These are phyloP conservation scores for Oreochromis niloticus DNA, from an alignment of 2,113 vertebrate species.

Conservation along the genomic window DNA sequence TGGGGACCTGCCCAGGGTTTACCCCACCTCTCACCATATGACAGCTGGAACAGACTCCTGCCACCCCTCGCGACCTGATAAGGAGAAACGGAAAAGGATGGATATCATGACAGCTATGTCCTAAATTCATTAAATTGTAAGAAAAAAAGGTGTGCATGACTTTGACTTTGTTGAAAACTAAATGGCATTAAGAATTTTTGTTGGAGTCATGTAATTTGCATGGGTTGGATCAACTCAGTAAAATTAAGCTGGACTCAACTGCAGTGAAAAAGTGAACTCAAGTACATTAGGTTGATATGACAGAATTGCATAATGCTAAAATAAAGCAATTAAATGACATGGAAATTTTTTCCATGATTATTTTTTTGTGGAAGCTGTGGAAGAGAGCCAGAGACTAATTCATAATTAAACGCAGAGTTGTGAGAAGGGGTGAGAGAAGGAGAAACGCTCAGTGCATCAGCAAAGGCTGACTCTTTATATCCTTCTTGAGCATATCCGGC, in stretches of 20 bases:
- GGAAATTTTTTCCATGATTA: background rate
- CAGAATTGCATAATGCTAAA: background rate
- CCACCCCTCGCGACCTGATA: background rate
- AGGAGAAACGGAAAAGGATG: background rate
- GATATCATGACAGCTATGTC: background rate
- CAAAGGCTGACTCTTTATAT: background rate
- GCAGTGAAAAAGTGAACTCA: background rate
- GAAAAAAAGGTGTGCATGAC: background rate
- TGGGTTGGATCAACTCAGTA: background rate
- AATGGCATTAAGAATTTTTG: background rate
- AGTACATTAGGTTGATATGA: background rate
- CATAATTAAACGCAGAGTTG: background rate
- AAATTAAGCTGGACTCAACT: background rate
- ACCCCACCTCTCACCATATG: background rate
- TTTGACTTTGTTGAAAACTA: background rate
- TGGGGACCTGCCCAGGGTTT: background rate
- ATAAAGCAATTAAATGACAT: background rate
- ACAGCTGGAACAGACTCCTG: background rate
- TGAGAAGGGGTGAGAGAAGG: background rate
- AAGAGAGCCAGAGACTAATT: background rate
- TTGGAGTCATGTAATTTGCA: background rate
- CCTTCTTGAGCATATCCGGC: background rate
- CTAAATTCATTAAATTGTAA: background rate
- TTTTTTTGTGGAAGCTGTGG: background rate
- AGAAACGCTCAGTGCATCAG: background rate